Conservation (phyloP, 2,797 vertebrate genomes). For the Sebastes hopkinsi region DNA sequence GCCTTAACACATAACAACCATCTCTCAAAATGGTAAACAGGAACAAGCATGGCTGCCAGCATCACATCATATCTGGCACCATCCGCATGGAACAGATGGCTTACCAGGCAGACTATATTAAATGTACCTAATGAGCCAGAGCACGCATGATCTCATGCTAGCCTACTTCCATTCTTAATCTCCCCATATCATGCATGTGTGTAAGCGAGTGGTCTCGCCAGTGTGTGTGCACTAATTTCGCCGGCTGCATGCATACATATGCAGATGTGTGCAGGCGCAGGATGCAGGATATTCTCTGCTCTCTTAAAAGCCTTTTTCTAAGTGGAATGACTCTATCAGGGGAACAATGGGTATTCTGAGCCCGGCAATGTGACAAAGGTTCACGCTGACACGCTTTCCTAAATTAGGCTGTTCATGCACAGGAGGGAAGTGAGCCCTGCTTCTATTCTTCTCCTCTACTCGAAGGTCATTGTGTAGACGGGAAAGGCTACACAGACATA, state of each 20-base stretch:
- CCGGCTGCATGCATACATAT: conserved; percentile 43
- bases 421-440: conserved; percentile 74
- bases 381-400: conserved; percentile 82
- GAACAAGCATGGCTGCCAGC: conserved; percentile 62
- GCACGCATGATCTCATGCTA: conserved; percentile 75
- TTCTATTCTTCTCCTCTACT: conserved; percentile 76
- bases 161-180: conserved; percentile 78
- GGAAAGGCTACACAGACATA: conserved; percentile 76
- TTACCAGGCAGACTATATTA: conserved; percentile 77
- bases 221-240: conserved; percentile 10
- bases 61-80: conserved; percentile 77
- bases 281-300: conserved; percentile 60
- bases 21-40: conserved; percentile 63
- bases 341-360: conserved; percentile 82
- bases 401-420: conserved; percentile 76
- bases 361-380: conserved; percentile 76
- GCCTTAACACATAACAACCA: conserved; percentile 37
- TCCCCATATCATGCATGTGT: conserved; percentile 49
- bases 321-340: conserved; percentile 74
- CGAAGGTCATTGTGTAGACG: conserved; percentile 80
- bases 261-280: conserved; percentile 60
- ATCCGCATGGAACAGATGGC: conserved; percentile 73
- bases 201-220: conserved; percentile 9
- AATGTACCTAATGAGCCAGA: conserved; percentile 78
- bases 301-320: conserved; percentile 56